Conservation (phyloP, 2,797 vertebrate genomes). For the Karalla daura region DNA sequence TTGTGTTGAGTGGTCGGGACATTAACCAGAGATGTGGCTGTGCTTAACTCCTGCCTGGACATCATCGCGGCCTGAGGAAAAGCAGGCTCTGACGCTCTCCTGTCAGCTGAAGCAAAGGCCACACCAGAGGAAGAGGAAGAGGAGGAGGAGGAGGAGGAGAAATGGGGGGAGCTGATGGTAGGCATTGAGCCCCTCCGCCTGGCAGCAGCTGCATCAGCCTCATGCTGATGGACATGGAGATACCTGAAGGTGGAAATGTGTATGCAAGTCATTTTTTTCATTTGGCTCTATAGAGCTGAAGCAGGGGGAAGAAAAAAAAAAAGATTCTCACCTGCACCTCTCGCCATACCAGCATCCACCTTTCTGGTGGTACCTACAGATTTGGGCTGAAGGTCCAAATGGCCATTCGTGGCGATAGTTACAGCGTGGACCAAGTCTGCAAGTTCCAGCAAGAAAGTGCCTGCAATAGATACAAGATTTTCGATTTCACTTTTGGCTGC, state of each 20-base stretch:
- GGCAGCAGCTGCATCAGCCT: constrained; percentile 13
- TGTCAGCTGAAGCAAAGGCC: constrained; percentile 9
- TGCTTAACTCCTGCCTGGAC: constrained; percentile 28
- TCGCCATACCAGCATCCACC: constrained; percentile 88
- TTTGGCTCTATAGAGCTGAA: not conserved
- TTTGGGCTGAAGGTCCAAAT: constrained; percentile 57
- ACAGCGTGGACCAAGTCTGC: constrained; percentile 81
- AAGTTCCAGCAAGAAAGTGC: constrained; percentile 82
- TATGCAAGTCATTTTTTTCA: not conserved
- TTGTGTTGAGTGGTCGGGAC: not conserved
- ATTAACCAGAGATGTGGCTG: constrained; percentile 12
- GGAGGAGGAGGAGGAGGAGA: too few species aligned
- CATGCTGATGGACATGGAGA: constrained; percentile 73
- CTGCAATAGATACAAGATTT: constrained; percentile 77
- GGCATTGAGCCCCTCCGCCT: constrained; percentile 64
- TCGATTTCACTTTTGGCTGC: too few species aligned
- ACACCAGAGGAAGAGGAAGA: constrained; percentile 45
- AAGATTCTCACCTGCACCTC: constrained; percentile 82
- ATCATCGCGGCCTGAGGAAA: constrained; percentile 29
- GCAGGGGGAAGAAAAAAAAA: not conserved
- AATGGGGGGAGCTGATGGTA: too few species aligned
- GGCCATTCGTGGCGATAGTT: constrained; percentile 80
- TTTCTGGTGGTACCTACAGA: constrained; percentile 89
- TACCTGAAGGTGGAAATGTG: constrained; percentile 74
- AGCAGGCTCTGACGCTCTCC: constrained; percentile 75